Percentiles rank a stretch among this genome's conserved stretches.
Evolutionary conservation across 2,113 vertebrate genomes (phyloP).

Genomic region (Callopanchax toddi): DNA sequence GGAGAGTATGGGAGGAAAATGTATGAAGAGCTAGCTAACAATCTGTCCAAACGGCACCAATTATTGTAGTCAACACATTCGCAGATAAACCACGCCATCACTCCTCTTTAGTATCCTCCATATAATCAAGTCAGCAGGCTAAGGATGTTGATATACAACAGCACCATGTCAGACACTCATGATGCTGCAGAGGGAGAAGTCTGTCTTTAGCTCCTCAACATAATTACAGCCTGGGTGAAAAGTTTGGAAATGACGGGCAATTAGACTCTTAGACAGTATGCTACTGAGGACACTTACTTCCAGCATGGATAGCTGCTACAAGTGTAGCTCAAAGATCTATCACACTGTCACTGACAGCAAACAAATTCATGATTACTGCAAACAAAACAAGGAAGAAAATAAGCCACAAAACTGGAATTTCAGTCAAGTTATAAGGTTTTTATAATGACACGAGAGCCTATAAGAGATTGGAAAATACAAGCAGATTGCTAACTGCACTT

Average conservation of each 20-base stretch:
- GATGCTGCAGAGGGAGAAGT: conserved; percentile 41
- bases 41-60: conserved; percentile 9
- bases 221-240: conserved; percentile 73
- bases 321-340: conserved; percentile 53
- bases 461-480: neutral
- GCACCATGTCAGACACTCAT: conserved; percentile 23
- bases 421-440: conserved; percentile 9
- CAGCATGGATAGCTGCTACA: conserved; percentile 26
- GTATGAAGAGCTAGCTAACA: conserved; percentile 21
- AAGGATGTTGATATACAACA: neutral
- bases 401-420: neutral
- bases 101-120: neutral
- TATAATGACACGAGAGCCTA: conserved; percentile 7
- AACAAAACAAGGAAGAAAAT: conserved; percentile 49
- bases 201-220: conserved; percentile 60
- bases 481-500: conserved; percentile 17
- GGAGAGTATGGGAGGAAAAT: neutral
- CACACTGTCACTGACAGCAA: conserved; percentile 14
- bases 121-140: conserved; percentile 8
- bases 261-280: conserved; percentile 63
- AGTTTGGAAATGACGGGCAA: conserved; percentile 72
- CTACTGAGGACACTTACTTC: conserved; percentile 52
- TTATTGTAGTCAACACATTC: conserved; percentile 9
- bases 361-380: conserved; percentile 32
- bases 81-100: neutral